phyloP scores from a whole-genome alignment of 2,797 vertebrate species.

The Natrix natrix region DNA sequence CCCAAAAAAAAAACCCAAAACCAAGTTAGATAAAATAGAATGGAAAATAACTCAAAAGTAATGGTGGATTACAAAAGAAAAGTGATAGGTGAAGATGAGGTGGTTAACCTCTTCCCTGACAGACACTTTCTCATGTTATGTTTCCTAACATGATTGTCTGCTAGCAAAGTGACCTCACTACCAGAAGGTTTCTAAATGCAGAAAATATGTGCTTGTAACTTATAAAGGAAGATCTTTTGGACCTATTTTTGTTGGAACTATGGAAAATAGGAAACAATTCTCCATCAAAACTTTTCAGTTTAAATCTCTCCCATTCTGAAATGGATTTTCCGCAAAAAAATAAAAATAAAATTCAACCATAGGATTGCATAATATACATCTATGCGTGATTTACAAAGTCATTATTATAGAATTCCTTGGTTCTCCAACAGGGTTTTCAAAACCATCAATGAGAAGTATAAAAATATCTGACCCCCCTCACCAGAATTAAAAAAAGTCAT shows the following conservation, averaged over 20 bases:
- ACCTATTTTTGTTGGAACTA: neutral
- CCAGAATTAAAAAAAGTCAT: neutral
- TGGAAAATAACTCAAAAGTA: slow-evolving; percentile 1
- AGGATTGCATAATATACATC: neutral
- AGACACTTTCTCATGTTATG: neutral
- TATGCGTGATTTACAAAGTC: neutral
- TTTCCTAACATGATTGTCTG: neutral
- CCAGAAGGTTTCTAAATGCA: neutral
- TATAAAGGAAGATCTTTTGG: neutral
- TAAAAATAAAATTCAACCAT: neutral
- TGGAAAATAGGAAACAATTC: neutral
- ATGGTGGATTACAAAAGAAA: neutral
- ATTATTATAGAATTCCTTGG: neutral
- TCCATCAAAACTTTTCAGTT: neutral
- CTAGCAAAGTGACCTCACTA: neutral
- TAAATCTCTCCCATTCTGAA: neutral
- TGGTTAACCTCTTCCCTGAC: neutral
- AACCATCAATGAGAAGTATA: neutral
- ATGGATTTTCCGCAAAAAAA: neutral
- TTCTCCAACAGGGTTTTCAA: neutral
- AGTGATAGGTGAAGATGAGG: neutral
- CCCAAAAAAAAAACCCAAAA: neutral
- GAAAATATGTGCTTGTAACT: neutral
- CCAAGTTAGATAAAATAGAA: neutral
- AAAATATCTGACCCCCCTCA: neutral